Evolutionary conservation across 2,888 invertebrate species (phyloP).

Genomic region (Diaphora mendica): DNA sequence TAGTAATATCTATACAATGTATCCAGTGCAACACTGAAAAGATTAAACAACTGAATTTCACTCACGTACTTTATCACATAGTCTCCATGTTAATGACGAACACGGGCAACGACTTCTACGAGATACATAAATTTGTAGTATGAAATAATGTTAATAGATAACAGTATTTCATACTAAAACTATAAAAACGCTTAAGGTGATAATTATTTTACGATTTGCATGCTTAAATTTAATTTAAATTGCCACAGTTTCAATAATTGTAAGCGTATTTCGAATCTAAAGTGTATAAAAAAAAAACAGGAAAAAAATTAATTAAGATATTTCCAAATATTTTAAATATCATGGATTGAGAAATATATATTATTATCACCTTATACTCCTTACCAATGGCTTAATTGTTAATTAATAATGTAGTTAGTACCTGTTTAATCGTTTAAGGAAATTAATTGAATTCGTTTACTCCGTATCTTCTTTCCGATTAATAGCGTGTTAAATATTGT

Average conservation of each 20-base stretch:
- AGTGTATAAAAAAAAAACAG: not conserved
- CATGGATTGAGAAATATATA: not conserved
- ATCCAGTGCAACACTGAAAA: not conserved
- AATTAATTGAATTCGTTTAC: not conserved
- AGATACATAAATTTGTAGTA: no score
- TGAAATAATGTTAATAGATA: no score
- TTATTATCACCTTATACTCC: no score
- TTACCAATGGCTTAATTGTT: no score
- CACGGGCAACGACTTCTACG: not conserved
- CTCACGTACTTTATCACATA: not conserved
- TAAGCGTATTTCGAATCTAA: not conserved
- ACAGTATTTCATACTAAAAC: no score
- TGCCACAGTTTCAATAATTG: not conserved
- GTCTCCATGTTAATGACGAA: not conserved
- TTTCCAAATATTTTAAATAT: not conserved
- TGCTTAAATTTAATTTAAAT: not conserved
- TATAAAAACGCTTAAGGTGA: not conserved
- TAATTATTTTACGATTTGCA: not conserved
- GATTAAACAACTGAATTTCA: not conserved
- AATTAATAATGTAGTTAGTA: no score
- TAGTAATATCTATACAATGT: no score
- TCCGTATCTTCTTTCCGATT: not conserved
- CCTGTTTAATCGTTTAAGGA: not conserved
- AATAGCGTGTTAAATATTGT: not conserved
- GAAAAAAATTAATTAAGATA: not conserved